These are phyloP conservation scores for Maconellicoccus hirsutus DNA, from an alignment of 1,140 invertebrate genomes.

Conservation along the genomic window DNA sequence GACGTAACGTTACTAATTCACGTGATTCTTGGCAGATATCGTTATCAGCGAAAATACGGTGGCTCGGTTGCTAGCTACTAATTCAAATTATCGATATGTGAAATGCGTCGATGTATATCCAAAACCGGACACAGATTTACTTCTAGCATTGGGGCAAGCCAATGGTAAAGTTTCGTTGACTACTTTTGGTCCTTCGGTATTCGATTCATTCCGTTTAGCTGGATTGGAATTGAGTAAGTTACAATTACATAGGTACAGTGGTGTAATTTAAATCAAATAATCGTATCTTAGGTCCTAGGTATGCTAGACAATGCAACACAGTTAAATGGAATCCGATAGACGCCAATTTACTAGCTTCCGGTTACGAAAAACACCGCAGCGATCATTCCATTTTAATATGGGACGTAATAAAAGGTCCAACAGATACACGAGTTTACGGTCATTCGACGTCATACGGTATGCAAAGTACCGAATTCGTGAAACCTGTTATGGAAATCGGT, in stretches of 20 bases:
- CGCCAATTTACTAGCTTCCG: slow-evolving; percentile 65
- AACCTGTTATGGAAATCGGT: slow-evolving; percentile 41
- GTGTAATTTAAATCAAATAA: too few species aligned
- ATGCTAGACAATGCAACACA: slow-evolving; percentile 71
- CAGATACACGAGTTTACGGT: slow-evolving; percentile 14
- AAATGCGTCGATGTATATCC: slow-evolving; percentile 71
- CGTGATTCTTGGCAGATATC: slow-evolving; percentile 36
- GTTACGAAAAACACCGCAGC: slow-evolving; percentile 73
- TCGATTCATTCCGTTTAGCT: slow-evolving; percentile 51
- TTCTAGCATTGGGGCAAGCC: slow-evolving; percentile 70
- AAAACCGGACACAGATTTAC: slow-evolving; percentile 53
- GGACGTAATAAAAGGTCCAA: slow-evolving; percentile 51
- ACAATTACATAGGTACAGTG: slow-evolving; percentile 6
- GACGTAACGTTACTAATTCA: slow-evolving; percentile 5
- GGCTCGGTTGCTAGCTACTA: slow-evolving; percentile 53
- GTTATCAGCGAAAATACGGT: slow-evolving; percentile 51
- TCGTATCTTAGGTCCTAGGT: slow-evolving; percentile 53
- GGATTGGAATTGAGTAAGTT: slow-evolving; percentile 65
- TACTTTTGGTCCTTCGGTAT: slow-evolving; percentile 58
- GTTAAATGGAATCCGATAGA: slow-evolving; percentile 82
- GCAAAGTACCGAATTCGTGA: slow-evolving; percentile 14
- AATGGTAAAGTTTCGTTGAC: slow-evolving; percentile 74
- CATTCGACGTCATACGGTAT: background rate
- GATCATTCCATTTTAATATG: slow-evolving; percentile 69
- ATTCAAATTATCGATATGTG: slow-evolving; percentile 51